phyloP scores from a whole-genome alignment of 2,888 invertebrate species.

The Acanthococcus lagerstroemiae region DNA sequence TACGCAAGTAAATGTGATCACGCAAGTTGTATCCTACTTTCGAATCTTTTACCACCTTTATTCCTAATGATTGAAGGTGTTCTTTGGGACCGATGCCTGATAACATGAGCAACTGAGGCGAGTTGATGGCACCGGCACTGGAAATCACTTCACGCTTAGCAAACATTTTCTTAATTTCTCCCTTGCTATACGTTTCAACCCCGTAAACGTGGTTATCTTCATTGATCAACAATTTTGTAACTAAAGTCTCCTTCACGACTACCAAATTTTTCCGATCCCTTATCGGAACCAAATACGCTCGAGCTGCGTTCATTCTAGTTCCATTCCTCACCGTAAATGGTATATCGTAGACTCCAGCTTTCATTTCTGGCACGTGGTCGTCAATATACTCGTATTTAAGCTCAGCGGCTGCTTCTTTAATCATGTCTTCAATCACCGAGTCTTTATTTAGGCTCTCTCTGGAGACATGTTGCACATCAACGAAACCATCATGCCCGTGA shows the following conservation, averaged over 20 bases:
- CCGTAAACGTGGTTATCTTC: slow-evolving; percentile 67
- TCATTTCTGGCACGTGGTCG: slow-evolving; percentile 75
- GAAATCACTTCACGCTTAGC: slow-evolving; percentile 78
- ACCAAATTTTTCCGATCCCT: slow-evolving; percentile 69
- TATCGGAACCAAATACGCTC: slow-evolving; percentile 74
- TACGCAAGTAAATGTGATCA: slow-evolving; percentile 72
- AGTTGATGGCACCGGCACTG: slow-evolving; percentile 83
- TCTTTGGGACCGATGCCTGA: slow-evolving; percentile 66
- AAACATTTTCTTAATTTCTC: slow-evolving; percentile 43
- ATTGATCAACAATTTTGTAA: slow-evolving; percentile 46
- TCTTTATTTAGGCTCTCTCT: not conserved
- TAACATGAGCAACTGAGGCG: slow-evolving; percentile 80
- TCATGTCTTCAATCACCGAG: not conserved
- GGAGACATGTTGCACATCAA: not conserved
- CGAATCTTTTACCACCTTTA: slow-evolving; percentile 52
- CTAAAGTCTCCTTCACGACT: slow-evolving; percentile 70
- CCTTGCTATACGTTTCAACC: slow-evolving; percentile 47
- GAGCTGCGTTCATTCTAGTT: slow-evolving; percentile 69
- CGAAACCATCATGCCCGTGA: slow-evolving; percentile 1
- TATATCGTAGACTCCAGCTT: slow-evolving; percentile 80
- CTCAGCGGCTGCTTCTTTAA: slow-evolving; percentile 65
- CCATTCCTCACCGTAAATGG: slow-evolving; percentile 48
- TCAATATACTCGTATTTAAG: slow-evolving; percentile 69
- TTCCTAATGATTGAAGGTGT: slow-evolving; percentile 51
- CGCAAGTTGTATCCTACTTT: slow-evolving; percentile 72